phyloP scores from a whole-genome alignment of 2,797 vertebrate species.

The Coracias cyanogaster region DNA sequence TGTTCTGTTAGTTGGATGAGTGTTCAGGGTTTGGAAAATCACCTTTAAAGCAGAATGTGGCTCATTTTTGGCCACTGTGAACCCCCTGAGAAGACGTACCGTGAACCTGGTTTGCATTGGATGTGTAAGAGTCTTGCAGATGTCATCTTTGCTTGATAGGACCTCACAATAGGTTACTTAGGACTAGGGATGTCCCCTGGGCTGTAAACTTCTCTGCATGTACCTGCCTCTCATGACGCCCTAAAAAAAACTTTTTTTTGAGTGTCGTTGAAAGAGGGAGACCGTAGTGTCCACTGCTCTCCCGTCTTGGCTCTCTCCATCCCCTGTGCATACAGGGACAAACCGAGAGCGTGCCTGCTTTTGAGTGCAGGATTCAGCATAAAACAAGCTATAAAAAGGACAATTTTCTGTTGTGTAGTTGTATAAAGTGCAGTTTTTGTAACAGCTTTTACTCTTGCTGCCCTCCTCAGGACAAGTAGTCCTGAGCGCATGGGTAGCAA shows the following conservation, averaged over 20 bases:
- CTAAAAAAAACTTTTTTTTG: neutral
- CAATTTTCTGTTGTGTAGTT: neutral
- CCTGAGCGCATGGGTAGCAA: accelerated
- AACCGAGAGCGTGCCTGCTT: neutral
- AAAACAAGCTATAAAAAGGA: neutral
- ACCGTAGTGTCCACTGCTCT: accelerated
- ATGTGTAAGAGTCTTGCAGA: neutral
- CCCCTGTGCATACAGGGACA: neutral
- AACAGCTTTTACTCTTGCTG: neutral
- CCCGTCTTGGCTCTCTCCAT: neutral
- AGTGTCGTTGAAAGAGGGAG: neutral
- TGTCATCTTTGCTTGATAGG: neutral
- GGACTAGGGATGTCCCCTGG: neutral
- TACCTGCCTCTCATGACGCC: neutral
- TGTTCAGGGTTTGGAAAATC: neutral
- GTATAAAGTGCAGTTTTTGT: neutral
- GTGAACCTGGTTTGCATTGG: accelerated
- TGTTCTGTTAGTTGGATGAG: neutral
- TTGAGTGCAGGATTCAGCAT: neutral
- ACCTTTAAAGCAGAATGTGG: neutral
- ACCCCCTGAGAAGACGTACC: too few relatives aligned
- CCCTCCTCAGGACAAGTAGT: neutral
- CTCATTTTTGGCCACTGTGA: neutral
- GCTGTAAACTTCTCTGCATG: neutral
- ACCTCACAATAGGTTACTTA: neutral